Base-by-base conservation (phyloP, 2,113 vertebrate genomes). In the Bos javanicus region DNA sequence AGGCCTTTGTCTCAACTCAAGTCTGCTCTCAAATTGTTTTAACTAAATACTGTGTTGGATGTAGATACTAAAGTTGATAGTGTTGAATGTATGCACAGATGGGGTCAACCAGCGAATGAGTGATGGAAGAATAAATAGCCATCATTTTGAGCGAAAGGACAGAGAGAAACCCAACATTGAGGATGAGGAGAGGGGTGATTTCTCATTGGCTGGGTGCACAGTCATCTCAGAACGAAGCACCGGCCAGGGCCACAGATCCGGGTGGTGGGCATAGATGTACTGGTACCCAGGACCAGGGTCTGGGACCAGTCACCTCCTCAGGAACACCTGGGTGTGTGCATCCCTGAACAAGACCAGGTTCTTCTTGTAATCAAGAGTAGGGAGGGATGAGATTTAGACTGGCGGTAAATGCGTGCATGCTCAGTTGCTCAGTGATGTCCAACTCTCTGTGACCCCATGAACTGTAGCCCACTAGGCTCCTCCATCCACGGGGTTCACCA, bases 221-320 rank as follows among this genome's bases (percentile, higher is more conserved):
- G 4, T n/a, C 12, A 1, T 1, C 6, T 62, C 23, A 10, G 25
- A 60, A 30, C 30, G 7, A 46, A 52, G 21, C 28, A 17, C 8
- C 13, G 3, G 1, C 13, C 30, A 10, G 46, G 17, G 52, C 2
- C 48, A 33, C 3, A 6, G 25, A 14, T 33, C 6, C 13, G 5
- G 36, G 28, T 76, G 16, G 3, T 11, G 28, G 56, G 26, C 0
- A 0, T 17, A 39, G 15, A 25, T 2, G 8, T 17, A 3, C 5
- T 0, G 12, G 26, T 12, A 23, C 33, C 7, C 15, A 6, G 14
- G 23, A 15, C 39, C 11, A n/a, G 26, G 21, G 26, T 4, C 19
- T 30, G 6, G 6, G 3, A 9, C 26, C 16, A 57, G 39, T 23
- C 8, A 25, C 28, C 7, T 43, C 7, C 33, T 1, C 14, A 54